Conservation (phyloP, 2,888 invertebrate species). For the Eutolmus rufibarbis region DNA sequence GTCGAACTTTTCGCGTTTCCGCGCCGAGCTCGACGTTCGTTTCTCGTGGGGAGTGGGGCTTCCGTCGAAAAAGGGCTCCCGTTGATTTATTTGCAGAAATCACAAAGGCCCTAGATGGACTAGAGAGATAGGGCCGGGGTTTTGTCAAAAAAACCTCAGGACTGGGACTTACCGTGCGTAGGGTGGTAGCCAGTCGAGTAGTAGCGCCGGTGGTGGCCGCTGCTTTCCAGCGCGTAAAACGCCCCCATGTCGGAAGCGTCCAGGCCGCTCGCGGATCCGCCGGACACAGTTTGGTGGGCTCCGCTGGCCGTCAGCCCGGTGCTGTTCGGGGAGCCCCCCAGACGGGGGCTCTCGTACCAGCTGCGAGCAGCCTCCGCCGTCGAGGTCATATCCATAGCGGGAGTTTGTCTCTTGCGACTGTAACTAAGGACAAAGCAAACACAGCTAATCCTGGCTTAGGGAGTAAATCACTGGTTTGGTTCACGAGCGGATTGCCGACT, state of each 20-base stretch:
- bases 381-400: conserved; percentile 63
- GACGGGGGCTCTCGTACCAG: conserved; percentile 64
- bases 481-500: not conserved
- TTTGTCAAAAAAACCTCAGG: not conserved
- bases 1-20: not conserved
- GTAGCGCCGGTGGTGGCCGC: conserved; percentile 62
- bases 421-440: not conserved
- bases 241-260: conserved; percentile 63
- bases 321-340: conserved; percentile 61
- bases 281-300: conserved; percentile 58
- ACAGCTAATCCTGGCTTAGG: not conserved
- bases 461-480: not conserved
- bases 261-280: conserved; percentile 55
- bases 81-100: conserved; percentile 31
- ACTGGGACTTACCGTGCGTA: conserved; percentile 55
- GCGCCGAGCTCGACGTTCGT: not conserved
- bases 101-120: not conserved
- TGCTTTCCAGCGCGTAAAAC: conserved; percentile 62
- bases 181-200: conserved; percentile 62
- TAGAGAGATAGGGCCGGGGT: not conserved
- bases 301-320: conserved; percentile 59
- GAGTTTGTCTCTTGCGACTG: conserved; percentile 6
- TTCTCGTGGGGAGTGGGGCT: not conserved
- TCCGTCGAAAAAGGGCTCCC: not conserved
- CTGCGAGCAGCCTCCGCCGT: conserved; percentile 64